Percentiles rank a stretch among this genome's conserved stretches.
phyloP scores from a whole-genome alignment of 2,888 invertebrate genomes.

The Latrodectus elegans region DNA sequence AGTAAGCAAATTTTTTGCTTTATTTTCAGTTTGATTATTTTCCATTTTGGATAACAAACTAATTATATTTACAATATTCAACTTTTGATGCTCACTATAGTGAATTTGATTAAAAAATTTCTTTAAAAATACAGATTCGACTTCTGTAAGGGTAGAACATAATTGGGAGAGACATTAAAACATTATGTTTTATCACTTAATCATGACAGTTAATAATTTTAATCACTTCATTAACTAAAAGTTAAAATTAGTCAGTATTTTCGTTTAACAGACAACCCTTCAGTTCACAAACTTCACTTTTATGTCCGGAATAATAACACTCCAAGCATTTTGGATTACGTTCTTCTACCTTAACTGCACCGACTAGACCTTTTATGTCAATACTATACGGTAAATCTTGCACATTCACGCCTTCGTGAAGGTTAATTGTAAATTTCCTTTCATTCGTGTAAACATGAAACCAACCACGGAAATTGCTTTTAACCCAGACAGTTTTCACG shows the following conservation, averaged over 20 bases:
- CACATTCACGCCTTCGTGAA: slow-evolving; percentile 10
- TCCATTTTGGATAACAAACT: too few relatives aligned
- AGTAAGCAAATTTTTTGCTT: too few relatives aligned
- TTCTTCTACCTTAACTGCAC: slow-evolving; percentile 29
- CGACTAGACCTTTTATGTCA: slow-evolving; percentile 37
- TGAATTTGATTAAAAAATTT: too few relatives aligned
- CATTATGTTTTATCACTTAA: too few relatives aligned
- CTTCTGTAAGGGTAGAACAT: too few relatives aligned
- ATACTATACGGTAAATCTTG: slow-evolving; percentile 38
- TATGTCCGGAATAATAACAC: slow-evolving; percentile 50
- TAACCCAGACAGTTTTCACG: slow-evolving; percentile 47
- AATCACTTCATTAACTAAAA: too few relatives aligned
- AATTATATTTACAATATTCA: too few relatives aligned
- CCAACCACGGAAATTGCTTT: slow-evolving; percentile 38
- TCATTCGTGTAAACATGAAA: slow-evolving; percentile 59
- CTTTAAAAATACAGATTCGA: too few relatives aligned
- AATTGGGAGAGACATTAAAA: too few relatives aligned
- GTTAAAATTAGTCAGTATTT: neutral
- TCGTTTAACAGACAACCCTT: slow-evolving; percentile 24
- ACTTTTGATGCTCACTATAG: too few relatives aligned
- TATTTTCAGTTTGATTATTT: too few relatives aligned
- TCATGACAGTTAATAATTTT: too few relatives aligned
- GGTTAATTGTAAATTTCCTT: slow-evolving; percentile 23
- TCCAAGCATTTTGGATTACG: slow-evolving; percentile 56
- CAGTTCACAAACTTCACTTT: slow-evolving; percentile 16